phyloP scores from a whole-genome alignment of 2,888 invertebrate species.

The Molorchus minor region DNA sequence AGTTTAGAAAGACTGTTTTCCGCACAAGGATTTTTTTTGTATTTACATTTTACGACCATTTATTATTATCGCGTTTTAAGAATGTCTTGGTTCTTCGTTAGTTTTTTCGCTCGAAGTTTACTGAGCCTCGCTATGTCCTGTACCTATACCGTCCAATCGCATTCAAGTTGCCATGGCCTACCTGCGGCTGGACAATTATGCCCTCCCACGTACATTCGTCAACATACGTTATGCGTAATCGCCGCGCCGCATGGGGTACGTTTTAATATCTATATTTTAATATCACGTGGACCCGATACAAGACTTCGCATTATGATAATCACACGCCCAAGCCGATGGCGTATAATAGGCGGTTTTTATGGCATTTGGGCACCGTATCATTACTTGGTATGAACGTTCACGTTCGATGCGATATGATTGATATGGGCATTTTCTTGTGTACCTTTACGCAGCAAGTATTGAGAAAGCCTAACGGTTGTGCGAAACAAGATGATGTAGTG shows the following conservation, averaged over 20 bases:
- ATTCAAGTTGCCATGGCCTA: slow-evolving; percentile 16
- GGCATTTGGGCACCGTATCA: slow-evolving; percentile 13
- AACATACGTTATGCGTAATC: slow-evolving; percentile 2
- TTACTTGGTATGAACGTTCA: slow-evolving; percentile 4
- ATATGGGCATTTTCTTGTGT: too few species aligned
- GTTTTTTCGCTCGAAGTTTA: too few species aligned
- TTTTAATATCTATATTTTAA: slow-evolving; percentile 20
- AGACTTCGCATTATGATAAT: slow-evolving; percentile 19
- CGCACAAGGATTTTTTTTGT: too few species aligned
- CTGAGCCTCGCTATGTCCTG: too few species aligned
- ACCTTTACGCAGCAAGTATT: too few species aligned
- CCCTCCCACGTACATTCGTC: slow-evolving; percentile 14
- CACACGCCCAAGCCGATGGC: slow-evolving; percentile 9
- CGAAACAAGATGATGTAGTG: too few species aligned
- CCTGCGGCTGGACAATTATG: slow-evolving; percentile 17
- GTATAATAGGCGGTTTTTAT: slow-evolving; percentile 12
- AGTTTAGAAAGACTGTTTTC: too few species aligned
- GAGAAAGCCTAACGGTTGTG: too few species aligned
- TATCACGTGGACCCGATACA: slow-evolving; percentile 13
- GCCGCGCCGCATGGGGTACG: slow-evolving; percentile 13
- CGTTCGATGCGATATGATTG: background rate
- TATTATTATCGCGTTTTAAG: too few species aligned
- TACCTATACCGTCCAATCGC: slow-evolving; percentile 7
- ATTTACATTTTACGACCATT: too few species aligned
- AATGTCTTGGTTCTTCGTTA: too few species aligned